A percentile compares a stretch with the other conserved stretches of the same genome.
Evolutionary conservation across 2,797 vertebrate species (phyloP).

Genomic region (Leptoclinus maculatus): DNA sequence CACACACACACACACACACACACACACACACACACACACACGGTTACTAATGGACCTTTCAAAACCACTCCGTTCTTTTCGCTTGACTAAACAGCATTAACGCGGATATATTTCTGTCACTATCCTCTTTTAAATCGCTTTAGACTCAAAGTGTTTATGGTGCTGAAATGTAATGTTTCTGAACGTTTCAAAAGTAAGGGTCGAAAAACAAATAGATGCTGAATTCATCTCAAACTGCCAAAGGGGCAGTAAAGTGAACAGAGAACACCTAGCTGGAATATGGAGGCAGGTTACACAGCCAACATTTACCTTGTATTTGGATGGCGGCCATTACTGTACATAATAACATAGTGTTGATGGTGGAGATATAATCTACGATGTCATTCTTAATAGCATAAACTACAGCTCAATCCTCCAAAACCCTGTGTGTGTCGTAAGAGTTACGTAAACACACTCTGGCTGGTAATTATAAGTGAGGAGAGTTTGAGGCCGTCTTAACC

Average conservation of each 20-base stretch:
- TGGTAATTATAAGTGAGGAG: neutral
- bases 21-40: constrained; percentile 40
- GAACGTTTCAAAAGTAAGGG: neutral
- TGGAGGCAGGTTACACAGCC: neutral
- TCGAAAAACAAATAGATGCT: constrained; percentile 12
- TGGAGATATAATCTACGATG: neutral
- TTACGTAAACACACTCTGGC: neutral
- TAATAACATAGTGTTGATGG: neutral
- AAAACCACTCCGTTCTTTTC: constrained; percentile 62
- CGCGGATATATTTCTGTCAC: constrained; percentile 36
- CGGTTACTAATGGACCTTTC: constrained; percentile 78
- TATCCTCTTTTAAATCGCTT: constrained; percentile 14
- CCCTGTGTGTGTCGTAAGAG: neutral
- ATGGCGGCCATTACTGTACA: neutral
- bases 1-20: constrained; percentile 31
- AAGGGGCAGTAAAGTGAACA: neutral
- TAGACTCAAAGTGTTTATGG: neutral
- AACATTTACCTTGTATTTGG: no score
- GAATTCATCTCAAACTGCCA: constrained; percentile 9
- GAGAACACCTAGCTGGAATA: neutral
- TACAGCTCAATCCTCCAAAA: neutral
- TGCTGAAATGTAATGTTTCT: neutral
- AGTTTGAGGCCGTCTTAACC: neutral
- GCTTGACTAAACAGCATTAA: constrained; percentile 58
- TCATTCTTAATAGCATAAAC: neutral